A percentile compares a stretch with the other conserved stretches of the same genome.
Conservation (phyloP, 2,113 vertebrate species). For the Brachionichthys hirsutus region DNA sequence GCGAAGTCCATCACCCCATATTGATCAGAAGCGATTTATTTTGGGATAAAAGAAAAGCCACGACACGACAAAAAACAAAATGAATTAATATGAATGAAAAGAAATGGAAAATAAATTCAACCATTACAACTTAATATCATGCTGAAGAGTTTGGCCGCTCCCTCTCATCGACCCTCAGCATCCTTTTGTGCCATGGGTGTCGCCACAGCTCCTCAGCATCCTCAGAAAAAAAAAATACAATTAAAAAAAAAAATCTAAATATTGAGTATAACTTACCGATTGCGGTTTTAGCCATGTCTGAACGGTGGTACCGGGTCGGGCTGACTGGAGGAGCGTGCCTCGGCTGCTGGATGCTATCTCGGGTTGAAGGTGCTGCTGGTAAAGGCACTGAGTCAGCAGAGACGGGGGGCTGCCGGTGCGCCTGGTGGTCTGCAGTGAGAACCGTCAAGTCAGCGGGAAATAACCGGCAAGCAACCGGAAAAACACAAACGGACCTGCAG, state of each 20-base stretch:
- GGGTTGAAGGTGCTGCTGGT: constrained; percentile 67
- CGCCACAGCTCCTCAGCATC: constrained; percentile 55
- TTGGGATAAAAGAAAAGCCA: too few relatives aligned
- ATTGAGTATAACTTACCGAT: constrained; percentile 73
- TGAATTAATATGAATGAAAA: not conserved
- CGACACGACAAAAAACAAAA: not conserved
- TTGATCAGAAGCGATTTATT: too few relatives aligned
- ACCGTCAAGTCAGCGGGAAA: constrained; percentile 41
- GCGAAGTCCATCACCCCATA: too few relatives aligned
- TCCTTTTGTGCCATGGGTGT: constrained; percentile 77
- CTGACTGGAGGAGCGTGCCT: constrained; percentile 50
- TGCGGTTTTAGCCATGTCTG: constrained; percentile 79
- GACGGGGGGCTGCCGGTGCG: constrained; percentile 61
- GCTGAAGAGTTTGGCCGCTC: constrained; percentile 66
- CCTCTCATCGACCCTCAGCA: constrained; percentile 58
- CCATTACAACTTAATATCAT: constrained; percentile 23
- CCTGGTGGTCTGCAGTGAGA: constrained; percentile 60
- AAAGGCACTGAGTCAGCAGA: constrained; percentile 86
- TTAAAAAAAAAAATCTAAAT: not conserved
- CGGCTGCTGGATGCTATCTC: constrained; percentile 63
- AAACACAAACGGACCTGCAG: not conserved
- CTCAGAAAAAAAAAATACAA: constrained; percentile 7
- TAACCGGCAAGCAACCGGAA: constrained; percentile 27
- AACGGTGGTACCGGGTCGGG: constrained; percentile 36
- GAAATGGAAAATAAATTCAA: not conserved